Base-by-base conservation (phyloP, 1,140 invertebrate species). In the Cydia splendana region DNA sequence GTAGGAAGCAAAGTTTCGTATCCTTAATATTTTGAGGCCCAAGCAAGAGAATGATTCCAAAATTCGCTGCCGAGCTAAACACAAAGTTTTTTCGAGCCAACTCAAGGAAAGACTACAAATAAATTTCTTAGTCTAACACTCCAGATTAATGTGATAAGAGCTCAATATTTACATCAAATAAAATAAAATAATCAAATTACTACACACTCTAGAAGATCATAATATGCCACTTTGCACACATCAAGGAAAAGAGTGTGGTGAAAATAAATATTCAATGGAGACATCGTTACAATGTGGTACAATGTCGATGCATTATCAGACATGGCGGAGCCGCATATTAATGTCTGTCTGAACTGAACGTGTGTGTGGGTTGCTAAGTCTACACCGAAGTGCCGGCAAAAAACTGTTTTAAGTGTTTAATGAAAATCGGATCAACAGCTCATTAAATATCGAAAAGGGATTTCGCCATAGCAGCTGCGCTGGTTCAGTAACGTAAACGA, bases 311-410 rank as follows among this genome's bases (percentile, higher is more conserved):
- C 57, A 24, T 62, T 62, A 62, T 62, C 57, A 62, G 57, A 62
- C 57, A 24, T 20, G 9, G 20, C 57, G 57, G 57, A 62, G 20
- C 57, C 57, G 57, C 57, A 62, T 62, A 24, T 62, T 62, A 62
- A 62, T 62, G 57, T 62, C 10, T 24, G 57, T 62, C 57, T 62
- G 57, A 5, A 24, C 57, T 24, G 57, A 62, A 62, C 18, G 2
- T 12, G 57, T 62, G 57, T 24, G 57, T 62, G 57, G 57, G 57
- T 62, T 62, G 57, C n/a, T 62, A 62, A 62, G 57, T 57, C n/a
- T 57, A 5, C 38, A 42, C 7, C 15, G 45, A 15, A 48, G 45
- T 48, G 45, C 45, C 13, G 45, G 12, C 45, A 48, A 15, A 48
- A 48, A 48, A 48, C 45, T 15, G 13, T 62, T 62, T 24, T 4